phyloP scores from a whole-genome alignment of 2,113 vertebrate genomes.

The Propithecus coquereli region DNA sequence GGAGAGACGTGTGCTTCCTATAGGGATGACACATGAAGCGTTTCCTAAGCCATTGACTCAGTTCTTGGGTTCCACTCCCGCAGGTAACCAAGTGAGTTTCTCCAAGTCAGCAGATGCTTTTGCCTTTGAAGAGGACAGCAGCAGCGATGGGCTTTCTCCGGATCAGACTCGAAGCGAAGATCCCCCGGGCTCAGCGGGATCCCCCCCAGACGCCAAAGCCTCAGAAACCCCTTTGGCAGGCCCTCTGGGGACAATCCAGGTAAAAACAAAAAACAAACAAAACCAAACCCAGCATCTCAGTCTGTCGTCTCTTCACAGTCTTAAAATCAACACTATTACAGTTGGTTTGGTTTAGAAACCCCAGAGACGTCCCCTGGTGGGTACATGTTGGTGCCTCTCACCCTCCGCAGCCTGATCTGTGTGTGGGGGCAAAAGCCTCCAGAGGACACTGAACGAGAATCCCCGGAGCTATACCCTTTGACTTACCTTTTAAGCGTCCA shows the following conservation, averaged over 20 bases:
- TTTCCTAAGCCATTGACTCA: neutral
- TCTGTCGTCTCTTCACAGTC: neutral
- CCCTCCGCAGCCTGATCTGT: too few relatives aligned
- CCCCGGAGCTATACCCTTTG: neutral
- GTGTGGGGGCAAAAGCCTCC: neutral
- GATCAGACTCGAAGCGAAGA: slow-evolving; percentile 90
- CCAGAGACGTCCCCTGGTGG: neutral
- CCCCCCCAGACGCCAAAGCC: slow-evolving; percentile 81
- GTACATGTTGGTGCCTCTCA: neutral
- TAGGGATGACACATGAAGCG: fast-evolving
- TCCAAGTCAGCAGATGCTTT: slow-evolving; percentile 91
- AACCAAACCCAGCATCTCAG: neutral
- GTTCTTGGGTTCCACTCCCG: neutral
- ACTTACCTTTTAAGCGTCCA: neutral
- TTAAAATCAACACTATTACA: neutral
- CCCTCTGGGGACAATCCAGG: slow-evolving; percentile 82
- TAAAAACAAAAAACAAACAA: slow-evolving; percentile 66
- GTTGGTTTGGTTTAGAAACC: neutral
- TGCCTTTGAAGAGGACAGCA: slow-evolving; percentile 97
- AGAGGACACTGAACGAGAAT: neutral
- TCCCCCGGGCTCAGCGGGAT: slow-evolving; percentile 85
- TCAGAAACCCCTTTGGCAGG: slow-evolving; percentile 79
- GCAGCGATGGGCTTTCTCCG: slow-evolving; percentile 93
- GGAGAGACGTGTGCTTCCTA: neutral
- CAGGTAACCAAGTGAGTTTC: slow-evolving; percentile 90